Base-by-base conservation (phyloP, 2,888 invertebrate genomes). In the Crematogaster levior region DNA sequence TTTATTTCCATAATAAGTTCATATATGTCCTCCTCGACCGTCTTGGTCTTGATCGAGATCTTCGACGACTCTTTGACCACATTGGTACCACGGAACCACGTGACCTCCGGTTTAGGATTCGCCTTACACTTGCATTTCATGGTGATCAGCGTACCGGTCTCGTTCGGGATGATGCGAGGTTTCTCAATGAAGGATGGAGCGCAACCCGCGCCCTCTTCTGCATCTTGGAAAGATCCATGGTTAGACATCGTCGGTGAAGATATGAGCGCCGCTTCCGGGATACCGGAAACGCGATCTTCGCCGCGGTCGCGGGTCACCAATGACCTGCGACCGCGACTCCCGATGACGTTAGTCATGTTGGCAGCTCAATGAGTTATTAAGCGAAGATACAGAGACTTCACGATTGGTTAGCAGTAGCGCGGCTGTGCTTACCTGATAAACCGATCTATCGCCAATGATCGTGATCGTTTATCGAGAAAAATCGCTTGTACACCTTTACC, bases 111-210 rank as follows among this genome's bases (percentile, higher is more conserved):
- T 95, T 97, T 98, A 88, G 99, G 99, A 95, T 98, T 98, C 63
- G 99, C 99, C 95, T 97, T 98, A 95, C 98, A 98, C 94, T 97
- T 97, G 95, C 99, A 99, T 95, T 98, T 98, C 98, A 99, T 98
- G 86, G 98, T 97, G 92, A 99, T 99, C 92, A 99, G 96, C 90
- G 99, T 99, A 92, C 99, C 99, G 93, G 97, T 98, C 95, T 98
- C 98, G 95, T 99, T 99, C 94, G 99, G 99, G 96, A 99, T 98
- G 95, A 99, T 99, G 95, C 98, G 97, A 88, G 99, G 99, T 96
- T 99, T 99, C 95, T 99, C 99, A 94, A 99, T 97, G 95, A 99
- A 99, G 85, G 98, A 98, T 89, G 99, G 99, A 91, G 99, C 98
- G 95, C 98, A 98, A 94, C 98, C 98, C 93, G 97, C 97, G 91